Evolutionary conservation across 2,113 vertebrate species (phyloP).

Genomic region (Hiodon tergisus): DNA sequence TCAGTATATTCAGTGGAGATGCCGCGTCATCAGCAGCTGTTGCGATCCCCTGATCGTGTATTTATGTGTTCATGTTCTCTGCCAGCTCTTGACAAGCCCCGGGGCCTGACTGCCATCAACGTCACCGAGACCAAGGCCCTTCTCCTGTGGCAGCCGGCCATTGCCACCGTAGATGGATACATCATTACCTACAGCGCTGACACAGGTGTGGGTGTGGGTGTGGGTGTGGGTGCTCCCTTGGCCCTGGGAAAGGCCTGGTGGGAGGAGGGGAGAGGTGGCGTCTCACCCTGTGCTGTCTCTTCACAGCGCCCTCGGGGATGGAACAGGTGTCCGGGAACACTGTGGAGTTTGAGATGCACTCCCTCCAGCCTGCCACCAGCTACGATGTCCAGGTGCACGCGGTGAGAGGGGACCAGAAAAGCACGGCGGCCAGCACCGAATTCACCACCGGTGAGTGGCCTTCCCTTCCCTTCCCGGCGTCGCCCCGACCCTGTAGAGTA

Average conservation of each 20-base stretch:
- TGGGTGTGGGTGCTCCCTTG: neutral
- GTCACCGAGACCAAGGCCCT: slow-evolving; percentile 78
- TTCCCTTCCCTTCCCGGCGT: too few species aligned
- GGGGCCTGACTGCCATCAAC: slow-evolving; percentile 69
- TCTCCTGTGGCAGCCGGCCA: slow-evolving; percentile 82
- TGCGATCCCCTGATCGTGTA: neutral
- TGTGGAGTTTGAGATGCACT: slow-evolving; percentile 73
- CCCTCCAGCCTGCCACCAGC: slow-evolving; percentile 70
- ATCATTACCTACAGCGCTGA: slow-evolving; percentile 75
- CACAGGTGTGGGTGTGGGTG: slow-evolving; percentile 54
- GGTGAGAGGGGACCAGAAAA: slow-evolving; percentile 66
- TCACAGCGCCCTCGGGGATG: slow-evolving; percentile 64
- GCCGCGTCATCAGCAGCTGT: neutral
- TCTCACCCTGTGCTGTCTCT: neutral
- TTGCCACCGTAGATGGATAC: slow-evolving; percentile 80
- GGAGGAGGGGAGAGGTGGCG: neutral
- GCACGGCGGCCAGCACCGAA: slow-evolving; percentile 57
- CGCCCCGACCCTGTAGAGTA: too few species aligned
- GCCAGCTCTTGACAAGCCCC: slow-evolving; percentile 79
- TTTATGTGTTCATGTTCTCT: slow-evolving; percentile 25
- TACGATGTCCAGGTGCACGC: slow-evolving; percentile 74
- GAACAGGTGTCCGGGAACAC: slow-evolving; percentile 80
- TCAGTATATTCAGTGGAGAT: too few species aligned
- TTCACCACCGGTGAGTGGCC: slow-evolving; percentile 77
- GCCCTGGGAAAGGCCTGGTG: neutral